These are phyloP conservation scores for Sebastes vulpes DNA, from an alignment of 2,797 vertebrate species.

Conservation along the genomic window DNA sequence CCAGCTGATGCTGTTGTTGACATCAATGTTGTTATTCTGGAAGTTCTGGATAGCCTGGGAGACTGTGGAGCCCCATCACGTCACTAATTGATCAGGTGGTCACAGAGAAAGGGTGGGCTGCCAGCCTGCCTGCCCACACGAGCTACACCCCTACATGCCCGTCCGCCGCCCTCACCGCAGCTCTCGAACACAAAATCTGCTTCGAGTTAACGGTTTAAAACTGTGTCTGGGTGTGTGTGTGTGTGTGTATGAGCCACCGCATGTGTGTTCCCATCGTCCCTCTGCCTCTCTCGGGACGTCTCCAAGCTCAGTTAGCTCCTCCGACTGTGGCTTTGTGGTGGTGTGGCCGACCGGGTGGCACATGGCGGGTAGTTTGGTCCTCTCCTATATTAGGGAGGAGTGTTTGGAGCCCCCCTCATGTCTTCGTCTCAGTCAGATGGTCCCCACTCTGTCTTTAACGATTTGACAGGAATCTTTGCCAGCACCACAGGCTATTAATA, in stretches of 20 bases:
- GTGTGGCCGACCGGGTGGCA: constrained; percentile 45
- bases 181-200: constrained; percentile 71
- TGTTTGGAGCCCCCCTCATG: constrained; percentile 45
- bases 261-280: constrained; percentile 63
- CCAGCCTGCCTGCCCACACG: constrained; percentile 70
- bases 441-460: constrained; percentile 56
- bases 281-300: constrained; percentile 25
- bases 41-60: constrained; percentile 56
- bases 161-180: constrained; percentile 64
- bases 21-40: constrained; percentile 50
- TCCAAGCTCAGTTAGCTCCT: constrained; percentile 16
- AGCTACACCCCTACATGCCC: constrained; percentile 69
- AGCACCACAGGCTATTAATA: constrained; percentile 71
- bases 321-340: constrained; percentile 43
- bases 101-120: constrained; percentile 65
- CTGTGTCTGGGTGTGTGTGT: constrained; percentile 43
- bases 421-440: constrained; percentile 59
- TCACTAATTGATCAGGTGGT: constrained; percentile 78
- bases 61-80: constrained; percentile 47
- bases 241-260: constrained; percentile 21
- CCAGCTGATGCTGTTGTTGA: constrained; percentile 54
- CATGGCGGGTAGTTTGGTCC: constrained; percentile 38
- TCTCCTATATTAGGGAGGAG: constrained; percentile 53
- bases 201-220: constrained; percentile 76
- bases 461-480: constrained; percentile 70